Percentiles rank a stretch among this genome's conserved stretches.
Evolutionary conservation across 2,888 invertebrate species (phyloP).

Genomic region (Agrypnus murinus): DNA sequence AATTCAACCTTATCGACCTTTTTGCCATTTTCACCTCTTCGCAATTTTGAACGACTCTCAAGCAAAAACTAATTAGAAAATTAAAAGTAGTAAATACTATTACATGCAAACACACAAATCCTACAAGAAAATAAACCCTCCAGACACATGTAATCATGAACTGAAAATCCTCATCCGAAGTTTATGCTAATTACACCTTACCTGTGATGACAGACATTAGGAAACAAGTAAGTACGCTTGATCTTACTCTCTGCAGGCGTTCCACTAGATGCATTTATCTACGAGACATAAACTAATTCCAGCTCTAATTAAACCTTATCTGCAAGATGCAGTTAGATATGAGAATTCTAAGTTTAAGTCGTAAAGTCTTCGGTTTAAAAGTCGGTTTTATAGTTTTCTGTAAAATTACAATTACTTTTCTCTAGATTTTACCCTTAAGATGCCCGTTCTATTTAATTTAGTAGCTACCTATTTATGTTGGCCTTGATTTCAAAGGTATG

Average conservation of each 20-base stretch:
- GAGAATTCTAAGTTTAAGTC: conserved; percentile 4
- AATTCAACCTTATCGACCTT: too few relatives aligned
- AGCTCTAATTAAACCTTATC: conserved; percentile 28
- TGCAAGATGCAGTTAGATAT: conserved; percentile 25
- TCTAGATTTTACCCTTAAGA: too few relatives aligned
- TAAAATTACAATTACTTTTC: too few relatives aligned
- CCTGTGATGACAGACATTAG: conserved; percentile 3
- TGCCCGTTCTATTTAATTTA: too few relatives aligned
- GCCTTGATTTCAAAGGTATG: too few relatives aligned
- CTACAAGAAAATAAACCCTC: conserved; percentile 15
- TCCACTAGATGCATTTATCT: conserved; percentile 22
- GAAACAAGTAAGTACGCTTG: conserved; percentile 14
- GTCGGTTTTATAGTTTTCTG: too few relatives aligned
- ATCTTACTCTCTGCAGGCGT: conserved; percentile 2
- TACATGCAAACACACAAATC: too few relatives aligned
- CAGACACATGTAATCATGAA: conserved; percentile 7
- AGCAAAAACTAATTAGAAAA: too few relatives aligned
- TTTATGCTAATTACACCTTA: conserved; percentile 24
- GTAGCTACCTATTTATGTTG: too few relatives aligned
- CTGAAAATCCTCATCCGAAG: conserved; percentile 10
- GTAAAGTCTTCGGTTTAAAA: conserved; percentile 9
- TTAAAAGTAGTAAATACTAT: too few relatives aligned
- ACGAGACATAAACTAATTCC: conserved; percentile 21
- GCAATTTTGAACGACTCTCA: too few relatives aligned
- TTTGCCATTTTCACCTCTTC: too few relatives aligned